phyloP scores from a whole-genome alignment of 1,140 invertebrate species.

The Drosophila repletoides region DNA sequence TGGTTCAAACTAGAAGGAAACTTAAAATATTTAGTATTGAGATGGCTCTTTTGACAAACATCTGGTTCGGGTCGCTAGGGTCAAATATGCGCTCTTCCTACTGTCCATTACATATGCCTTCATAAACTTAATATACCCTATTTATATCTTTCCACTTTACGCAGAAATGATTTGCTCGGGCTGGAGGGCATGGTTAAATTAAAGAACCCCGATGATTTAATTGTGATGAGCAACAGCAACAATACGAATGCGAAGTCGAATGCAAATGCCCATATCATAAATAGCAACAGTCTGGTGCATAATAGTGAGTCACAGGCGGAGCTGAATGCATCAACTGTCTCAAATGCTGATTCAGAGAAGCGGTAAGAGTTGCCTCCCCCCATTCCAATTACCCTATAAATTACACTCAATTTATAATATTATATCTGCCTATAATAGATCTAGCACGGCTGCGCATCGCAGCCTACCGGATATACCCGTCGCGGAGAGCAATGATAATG shows the following conservation, averaged over 20 bases:
- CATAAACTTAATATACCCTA: too few relatives aligned
- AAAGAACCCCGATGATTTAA: constrained; percentile 84
- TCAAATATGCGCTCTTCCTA: too few relatives aligned
- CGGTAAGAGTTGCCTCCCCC: constrained; percentile 38
- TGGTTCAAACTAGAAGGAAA: too few relatives aligned
- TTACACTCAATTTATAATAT: constrained; percentile 6
- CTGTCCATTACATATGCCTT: too few relatives aligned
- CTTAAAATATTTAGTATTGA: too few relatives aligned
- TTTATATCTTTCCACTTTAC: constrained; percentile 8
- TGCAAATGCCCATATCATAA: background rate
- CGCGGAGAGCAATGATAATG: constrained; percentile 84
- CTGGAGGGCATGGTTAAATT: constrained; percentile 84
- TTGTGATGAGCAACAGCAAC: constrained; percentile 81
- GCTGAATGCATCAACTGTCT: constrained; percentile 73
- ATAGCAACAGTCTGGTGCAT: constrained; percentile 36
- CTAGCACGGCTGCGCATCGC: constrained; percentile 83
- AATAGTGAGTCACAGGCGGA: constrained; percentile 75
- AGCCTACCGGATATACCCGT: constrained; percentile 87
- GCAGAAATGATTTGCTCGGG: constrained; percentile 83
- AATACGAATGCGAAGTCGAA: constrained; percentile 25
- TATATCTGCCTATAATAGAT: constrained; percentile 37
- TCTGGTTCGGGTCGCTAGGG: too few relatives aligned
- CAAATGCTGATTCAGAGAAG: constrained; percentile 77
- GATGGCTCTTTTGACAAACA: too few relatives aligned
- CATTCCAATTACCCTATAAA: background rate